A percentile compares a stretch with the other conserved stretches of the same genome.
Evolutionary conservation across 1,140 invertebrate genomes (phyloP).

Genomic region (Calliopsis andreniformis): DNA sequence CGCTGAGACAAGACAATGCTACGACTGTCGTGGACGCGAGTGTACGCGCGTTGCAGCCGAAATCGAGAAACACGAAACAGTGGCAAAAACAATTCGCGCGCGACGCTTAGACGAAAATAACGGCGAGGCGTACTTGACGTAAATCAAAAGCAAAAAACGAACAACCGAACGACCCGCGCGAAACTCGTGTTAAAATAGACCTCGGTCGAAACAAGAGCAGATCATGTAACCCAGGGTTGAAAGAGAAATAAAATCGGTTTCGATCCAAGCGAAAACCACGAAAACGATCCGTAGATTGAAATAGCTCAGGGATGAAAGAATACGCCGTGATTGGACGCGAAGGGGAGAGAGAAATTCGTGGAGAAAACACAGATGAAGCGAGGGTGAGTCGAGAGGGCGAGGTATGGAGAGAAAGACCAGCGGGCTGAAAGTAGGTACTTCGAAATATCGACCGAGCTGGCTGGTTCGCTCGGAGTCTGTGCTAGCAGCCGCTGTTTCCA

Average conservation of each 20-base stretch:
- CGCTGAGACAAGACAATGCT: slow-evolving; percentile 41
- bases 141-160: too few relatives aligned
- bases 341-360: slow-evolving; percentile 37
- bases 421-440: slow-evolving; percentile 76
- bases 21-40: slow-evolving; percentile 57
- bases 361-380: slow-evolving; percentile 46
- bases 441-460: slow-evolving; percentile 75
- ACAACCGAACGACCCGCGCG: too few relatives aligned
- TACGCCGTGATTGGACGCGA: slow-evolving; percentile 36
- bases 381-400: slow-evolving; percentile 63
- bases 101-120: background rate
- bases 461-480: slow-evolving; percentile 69
- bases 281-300: slow-evolving; percentile 14
- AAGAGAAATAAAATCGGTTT: background rate
- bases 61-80: background rate
- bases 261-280: background rate
- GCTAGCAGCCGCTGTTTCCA: slow-evolving; percentile 67
- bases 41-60: slow-evolving; percentile 4
- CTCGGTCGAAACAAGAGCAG: background rate
- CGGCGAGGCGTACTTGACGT: too few relatives aligned
- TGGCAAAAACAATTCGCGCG: background rate
- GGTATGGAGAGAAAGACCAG: slow-evolving; percentile 66
- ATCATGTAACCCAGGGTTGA: background rate
- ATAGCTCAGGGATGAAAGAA: slow-evolving; percentile 2
- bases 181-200: too few relatives aligned